Evolutionary conservation across 2,113 vertebrate species (phyloP).

Genomic region (Lonchura striata): DNA sequence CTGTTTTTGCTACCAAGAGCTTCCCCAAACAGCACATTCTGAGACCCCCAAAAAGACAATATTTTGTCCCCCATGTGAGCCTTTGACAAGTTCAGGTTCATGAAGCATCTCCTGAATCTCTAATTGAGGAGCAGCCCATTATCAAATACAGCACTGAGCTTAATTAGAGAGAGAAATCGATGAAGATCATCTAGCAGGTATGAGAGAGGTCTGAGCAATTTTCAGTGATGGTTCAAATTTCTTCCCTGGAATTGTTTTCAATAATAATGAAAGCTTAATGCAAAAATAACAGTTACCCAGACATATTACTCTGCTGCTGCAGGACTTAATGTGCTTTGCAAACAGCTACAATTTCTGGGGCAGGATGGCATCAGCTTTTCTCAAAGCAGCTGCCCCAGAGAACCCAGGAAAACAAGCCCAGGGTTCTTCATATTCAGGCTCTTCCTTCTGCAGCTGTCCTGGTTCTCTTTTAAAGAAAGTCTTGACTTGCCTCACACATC

Average conservation of each 20-base stretch:
- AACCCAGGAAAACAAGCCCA: background rate
- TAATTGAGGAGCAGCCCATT: background rate
- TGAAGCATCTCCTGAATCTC: background rate
- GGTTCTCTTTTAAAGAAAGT: background rate
- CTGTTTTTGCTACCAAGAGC: background rate
- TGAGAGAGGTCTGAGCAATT: background rate
- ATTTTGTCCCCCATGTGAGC: background rate
- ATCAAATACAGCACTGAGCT: background rate
- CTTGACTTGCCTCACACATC: background rate
- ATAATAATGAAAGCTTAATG: constrained; percentile 9
- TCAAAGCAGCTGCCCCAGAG: background rate
- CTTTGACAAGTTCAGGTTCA: background rate
- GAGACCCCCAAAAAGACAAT: background rate
- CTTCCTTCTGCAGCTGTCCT: background rate
- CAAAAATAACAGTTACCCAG: background rate
- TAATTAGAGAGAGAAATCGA: constrained; percentile 40
- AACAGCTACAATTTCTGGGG: background rate
- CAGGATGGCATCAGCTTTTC: background rate
- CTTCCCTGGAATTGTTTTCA: constrained; percentile 23
- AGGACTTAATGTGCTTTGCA: background rate
- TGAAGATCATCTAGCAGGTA: background rate
- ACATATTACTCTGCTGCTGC: background rate
- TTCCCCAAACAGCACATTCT: no score
- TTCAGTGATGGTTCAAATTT: constrained; percentile 20
- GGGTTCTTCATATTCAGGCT: background rate